Evolutionary conservation across 2,113 vertebrate species (phyloP), one percentile per base, ranked within the genome.

Genomic region (Alligator mississippiensis): DNA sequence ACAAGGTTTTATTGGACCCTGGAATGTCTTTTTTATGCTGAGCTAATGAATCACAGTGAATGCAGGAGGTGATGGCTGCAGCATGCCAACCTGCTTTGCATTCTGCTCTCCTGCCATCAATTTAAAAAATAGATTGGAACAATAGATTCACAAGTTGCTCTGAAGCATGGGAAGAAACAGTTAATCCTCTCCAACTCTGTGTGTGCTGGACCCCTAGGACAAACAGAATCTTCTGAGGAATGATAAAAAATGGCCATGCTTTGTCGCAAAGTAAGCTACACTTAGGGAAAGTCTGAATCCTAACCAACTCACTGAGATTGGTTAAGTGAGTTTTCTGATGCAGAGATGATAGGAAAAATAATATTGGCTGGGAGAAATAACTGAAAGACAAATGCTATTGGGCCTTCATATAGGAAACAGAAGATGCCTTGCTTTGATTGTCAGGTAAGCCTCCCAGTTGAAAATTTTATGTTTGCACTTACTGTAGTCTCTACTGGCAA

Each of bases 231-330:
- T 78, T 24, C 72, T 76, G 28, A 86, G 85, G 91, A 78, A 76
- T 64, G 76, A 84, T 78, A n/a, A 66, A 86, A 91, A 86, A 84
- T 72, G 77, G 62, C 77, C 66, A 54, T 34, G 57, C 85, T 91
- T 93, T 72, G 64, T 83, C 85, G 75, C 87, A 91, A 94, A 91
- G 78, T 55, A 90, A 74, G 82, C 76, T 83, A 74, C 70, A 18
- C 78, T 47, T 89, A 82, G 82, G 84, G 90, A 91, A 86, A 94
- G 90, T 77, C 77, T 89, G 89, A 86, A 88, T 79, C 80, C 75
- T 76, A 58, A 81, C 78, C 0, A 1, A 85, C 90, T 81, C 1
- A 2, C 80, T 95, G 79, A 90, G 90, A 77, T 89, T 86, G 94
- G 88, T 88, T 88, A 88, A 91, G 85, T 25, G 34, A 95, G 77